Conservation (phyloP, 30 jellyfish, hydroid and myxozoan species). For the Nemopilema nomurai region DNA sequence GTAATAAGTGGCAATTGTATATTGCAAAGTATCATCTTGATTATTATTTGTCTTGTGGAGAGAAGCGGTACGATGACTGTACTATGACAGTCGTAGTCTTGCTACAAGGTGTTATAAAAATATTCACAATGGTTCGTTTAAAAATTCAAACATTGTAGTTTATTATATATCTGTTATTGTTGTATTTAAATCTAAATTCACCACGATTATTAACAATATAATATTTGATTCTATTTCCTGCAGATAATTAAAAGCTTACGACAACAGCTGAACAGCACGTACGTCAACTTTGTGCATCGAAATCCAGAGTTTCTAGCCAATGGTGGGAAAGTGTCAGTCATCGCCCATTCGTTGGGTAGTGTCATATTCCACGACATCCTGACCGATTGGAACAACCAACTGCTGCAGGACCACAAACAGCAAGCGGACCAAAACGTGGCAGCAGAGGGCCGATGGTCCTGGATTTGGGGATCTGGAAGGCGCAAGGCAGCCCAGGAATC, state of each 20-base stretch:
- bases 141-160: too few species aligned
- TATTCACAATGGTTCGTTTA: too few species aligned
- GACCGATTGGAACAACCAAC: conserved; percentile 80
- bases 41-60: too few species aligned
- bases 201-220: too few species aligned
- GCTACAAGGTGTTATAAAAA: too few species aligned
- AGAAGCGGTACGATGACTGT: too few species aligned
- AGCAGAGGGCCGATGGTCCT: conserved; percentile 80
- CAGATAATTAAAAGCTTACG: conserved; percentile 84
- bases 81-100: too few species aligned
- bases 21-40: too few species aligned
- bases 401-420: conserved; percentile 69
- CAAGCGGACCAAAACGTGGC: conserved; percentile 88
- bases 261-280: conserved; percentile 75
- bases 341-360: conserved; percentile 97
- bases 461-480: conserved; percentile 90
- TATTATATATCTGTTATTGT: too few species aligned
- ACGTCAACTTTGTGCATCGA: conserved; percentile 57
- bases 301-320: conserved; percentile 83
- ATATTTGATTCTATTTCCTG: conserved; percentile 4
- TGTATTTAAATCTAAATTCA: too few species aligned
- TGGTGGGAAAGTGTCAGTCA: conserved; percentile 91
- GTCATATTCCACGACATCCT: conserved; percentile 89
- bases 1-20: too few species aligned
- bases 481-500: conserved; percentile 44